Evolutionary conservation across 2,113 vertebrate genomes (phyloP).

Genomic region (Carassius gibelio): DNA sequence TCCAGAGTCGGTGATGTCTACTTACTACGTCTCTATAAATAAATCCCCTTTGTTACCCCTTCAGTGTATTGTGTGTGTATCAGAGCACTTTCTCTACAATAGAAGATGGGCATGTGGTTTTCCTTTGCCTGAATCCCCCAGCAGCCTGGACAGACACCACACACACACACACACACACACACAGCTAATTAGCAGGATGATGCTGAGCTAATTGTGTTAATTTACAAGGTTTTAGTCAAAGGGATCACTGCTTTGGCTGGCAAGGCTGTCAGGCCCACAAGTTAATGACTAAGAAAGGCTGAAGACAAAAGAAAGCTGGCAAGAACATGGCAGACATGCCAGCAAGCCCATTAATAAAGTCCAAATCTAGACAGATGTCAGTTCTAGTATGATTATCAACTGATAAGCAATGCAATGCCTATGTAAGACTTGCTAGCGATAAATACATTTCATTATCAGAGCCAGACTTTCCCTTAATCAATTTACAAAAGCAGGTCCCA

Average conservation of each 20-base stretch:
- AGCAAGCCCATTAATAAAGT: slow-evolving; percentile 39
- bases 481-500: background rate
- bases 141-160: slow-evolving; percentile 76
- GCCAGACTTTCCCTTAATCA: background rate
- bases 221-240: slow-evolving; percentile 99
- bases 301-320: slow-evolving; percentile 80
- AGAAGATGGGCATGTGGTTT: slow-evolving; percentile 85
- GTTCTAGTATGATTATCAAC: slow-evolving; percentile 25
- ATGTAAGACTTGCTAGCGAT: background rate
- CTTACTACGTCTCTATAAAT: background rate
- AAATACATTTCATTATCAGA: background rate
- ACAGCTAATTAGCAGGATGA: slow-evolving; percentile 98
- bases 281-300: slow-evolving; percentile 92
- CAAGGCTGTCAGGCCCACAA: slow-evolving; percentile 87
- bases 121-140: slow-evolving; percentile 81
- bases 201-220: slow-evolving; percentile 99
- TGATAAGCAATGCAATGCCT: background rate
- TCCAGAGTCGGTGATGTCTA: background rate
- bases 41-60: background rate
- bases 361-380: slow-evolving; percentile 36
- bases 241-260: slow-evolving; percentile 89
- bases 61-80: slow-evolving; percentile 48
- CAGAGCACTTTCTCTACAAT: slow-evolving; percentile 73
- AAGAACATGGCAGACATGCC: slow-evolving; percentile 57
- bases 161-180: slow-evolving; percentile 76